Percentiles rank a stretch among this genome's conserved stretches.
These are phyloP conservation scores for Paragorgia papillata DNA, from an alignment of 92 coral and sea anemone genomes.

Conservation along the genomic window DNA sequence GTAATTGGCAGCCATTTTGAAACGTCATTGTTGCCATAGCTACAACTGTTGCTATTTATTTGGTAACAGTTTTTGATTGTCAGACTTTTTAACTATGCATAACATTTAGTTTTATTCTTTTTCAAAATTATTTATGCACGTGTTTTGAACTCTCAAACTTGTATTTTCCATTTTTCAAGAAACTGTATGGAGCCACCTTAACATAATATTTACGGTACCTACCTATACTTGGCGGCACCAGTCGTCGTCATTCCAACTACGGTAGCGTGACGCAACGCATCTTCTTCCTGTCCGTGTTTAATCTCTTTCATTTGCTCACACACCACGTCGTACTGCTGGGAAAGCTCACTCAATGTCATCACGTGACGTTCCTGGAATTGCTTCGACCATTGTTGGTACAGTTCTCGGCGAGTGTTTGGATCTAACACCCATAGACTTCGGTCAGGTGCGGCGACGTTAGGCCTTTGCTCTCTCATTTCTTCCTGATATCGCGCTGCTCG, in stretches of 20 bases:
- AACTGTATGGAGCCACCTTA: too few relatives aligned
- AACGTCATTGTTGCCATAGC: too few relatives aligned
- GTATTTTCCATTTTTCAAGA: too few relatives aligned
- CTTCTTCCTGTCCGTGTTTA: constrained; percentile 59
- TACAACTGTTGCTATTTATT: too few relatives aligned
- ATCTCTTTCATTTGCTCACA: constrained; percentile 70
- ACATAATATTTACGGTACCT: too few relatives aligned
- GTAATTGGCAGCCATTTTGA: too few relatives aligned
- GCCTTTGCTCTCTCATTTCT: background rate
- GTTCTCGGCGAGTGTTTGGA: constrained; percentile 53
- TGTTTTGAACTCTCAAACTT: too few relatives aligned
- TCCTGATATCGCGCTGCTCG: background rate
- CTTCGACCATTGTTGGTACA: constrained; percentile 72
- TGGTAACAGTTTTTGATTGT: too few relatives aligned
- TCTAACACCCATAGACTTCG: constrained; percentile 21
- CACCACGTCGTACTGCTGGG: constrained; percentile 47
- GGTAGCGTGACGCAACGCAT: constrained; percentile 64
- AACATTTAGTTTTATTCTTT: too few relatives aligned
- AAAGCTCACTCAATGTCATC: constrained; percentile 45
- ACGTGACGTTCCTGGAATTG: constrained; percentile 53
- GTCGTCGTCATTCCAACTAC: constrained; percentile 92
- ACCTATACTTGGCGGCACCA: constrained; percentile 91
- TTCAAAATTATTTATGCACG: too few relatives aligned
- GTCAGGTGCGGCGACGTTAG: background rate
- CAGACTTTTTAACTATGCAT: too few relatives aligned